These are phyloP conservation scores for Caradrina clavipalpis DNA, from an alignment of 2,888 invertebrate species.

Conservation along the genomic window DNA sequence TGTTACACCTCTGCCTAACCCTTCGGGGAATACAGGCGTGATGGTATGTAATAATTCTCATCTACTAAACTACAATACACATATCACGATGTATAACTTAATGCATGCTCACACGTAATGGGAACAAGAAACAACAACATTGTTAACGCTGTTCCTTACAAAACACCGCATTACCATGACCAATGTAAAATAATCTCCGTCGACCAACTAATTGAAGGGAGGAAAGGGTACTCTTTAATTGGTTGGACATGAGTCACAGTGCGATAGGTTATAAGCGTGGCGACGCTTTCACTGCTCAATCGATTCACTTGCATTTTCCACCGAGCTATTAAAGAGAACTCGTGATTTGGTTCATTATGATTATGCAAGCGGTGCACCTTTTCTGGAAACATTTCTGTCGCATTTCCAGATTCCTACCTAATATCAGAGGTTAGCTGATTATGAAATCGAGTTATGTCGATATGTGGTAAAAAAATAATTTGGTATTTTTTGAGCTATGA, in stretches of 20 bases:
- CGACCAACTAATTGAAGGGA: constrained; percentile 23
- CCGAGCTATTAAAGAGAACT: constrained; percentile 43
- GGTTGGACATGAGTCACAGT: constrained; percentile 62
- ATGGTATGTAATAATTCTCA: constrained; percentile 20
- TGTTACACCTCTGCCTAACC: too few species aligned
- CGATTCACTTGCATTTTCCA: constrained; percentile 71
- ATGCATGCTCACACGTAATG: constrained; percentile 40
- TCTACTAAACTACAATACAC: constrained; percentile 15
- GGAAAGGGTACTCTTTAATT: constrained; percentile 38
- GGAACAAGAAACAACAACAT: constrained; percentile 32
- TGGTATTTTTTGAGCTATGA: neutral
- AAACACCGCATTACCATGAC: constrained; percentile 30
- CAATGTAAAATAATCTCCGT: constrained; percentile 29
- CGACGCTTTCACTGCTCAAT: constrained; percentile 72
- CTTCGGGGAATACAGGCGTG: too few species aligned
- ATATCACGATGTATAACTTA: constrained; percentile 20
- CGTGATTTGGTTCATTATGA: constrained; percentile 64
- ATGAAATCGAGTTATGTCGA: neutral
- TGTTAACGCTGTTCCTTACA: constrained; percentile 36
- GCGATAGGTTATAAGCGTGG: constrained; percentile 62
- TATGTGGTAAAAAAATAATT: neutral
- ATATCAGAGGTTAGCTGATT: constrained; percentile 3
- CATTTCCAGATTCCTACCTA: constrained; percentile 19
- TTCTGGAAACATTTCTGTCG: neutral
- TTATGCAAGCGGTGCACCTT: constrained; percentile 60